Evolutionary conservation across 2,797 vertebrate species (phyloP).

Genomic region (Anas flavirostris): DNA sequence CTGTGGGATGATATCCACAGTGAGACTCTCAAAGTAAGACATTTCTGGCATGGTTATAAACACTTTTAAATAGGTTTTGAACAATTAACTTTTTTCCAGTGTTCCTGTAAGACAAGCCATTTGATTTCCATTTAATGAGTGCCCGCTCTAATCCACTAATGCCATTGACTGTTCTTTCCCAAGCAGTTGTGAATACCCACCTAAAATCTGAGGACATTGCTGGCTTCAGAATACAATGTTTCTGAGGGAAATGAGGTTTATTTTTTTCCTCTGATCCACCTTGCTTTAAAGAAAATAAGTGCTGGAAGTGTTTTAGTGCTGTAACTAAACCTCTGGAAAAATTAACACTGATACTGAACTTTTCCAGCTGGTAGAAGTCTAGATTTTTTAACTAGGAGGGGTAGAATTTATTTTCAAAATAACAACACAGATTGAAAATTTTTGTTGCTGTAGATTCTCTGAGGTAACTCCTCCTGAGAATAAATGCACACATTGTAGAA

Average conservation of each 20-base stretch:
- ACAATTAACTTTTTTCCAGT: background rate
- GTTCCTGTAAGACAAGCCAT: background rate
- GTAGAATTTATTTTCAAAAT: slow-evolving; percentile 22
- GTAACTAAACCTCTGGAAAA: background rate
- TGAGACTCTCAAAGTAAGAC: background rate
- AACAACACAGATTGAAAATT: background rate
- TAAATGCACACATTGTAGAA: background rate
- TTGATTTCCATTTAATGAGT: background rate
- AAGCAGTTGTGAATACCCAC: background rate
- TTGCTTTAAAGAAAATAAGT: background rate
- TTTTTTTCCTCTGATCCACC: background rate
- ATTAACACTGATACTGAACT: background rate
- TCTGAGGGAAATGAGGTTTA: background rate
- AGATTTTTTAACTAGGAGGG: background rate
- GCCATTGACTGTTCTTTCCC: background rate
- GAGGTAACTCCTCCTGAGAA: background rate
- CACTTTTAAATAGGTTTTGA: background rate
- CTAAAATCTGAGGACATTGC: background rate
- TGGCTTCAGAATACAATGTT: slow-evolving; percentile 6
- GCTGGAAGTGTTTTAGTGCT: background rate
- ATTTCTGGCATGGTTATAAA: background rate
- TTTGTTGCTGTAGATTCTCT: background rate
- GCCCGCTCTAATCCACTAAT: background rate
- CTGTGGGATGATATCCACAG: background rate
- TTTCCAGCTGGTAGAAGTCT: background rate